phyloP scores from a whole-genome alignment of 2,113 vertebrate genomes.

The Myxocyprinus asiaticus region DNA sequence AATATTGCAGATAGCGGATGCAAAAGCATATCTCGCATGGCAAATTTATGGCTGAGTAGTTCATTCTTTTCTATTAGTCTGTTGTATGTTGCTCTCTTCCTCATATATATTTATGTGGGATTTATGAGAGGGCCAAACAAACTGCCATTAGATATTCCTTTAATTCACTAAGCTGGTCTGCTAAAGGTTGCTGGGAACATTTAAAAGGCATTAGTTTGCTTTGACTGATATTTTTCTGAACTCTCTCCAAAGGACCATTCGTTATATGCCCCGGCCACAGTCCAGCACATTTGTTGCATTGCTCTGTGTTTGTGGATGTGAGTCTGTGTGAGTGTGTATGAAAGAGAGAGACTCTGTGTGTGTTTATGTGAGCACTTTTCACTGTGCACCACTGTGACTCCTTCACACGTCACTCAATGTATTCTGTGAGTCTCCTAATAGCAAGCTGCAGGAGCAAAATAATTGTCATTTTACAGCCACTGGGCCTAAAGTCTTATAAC shows the following conservation, averaged over 20 bases:
- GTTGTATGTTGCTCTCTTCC: slow-evolving; percentile 87
- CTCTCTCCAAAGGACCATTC: slow-evolving; percentile 65
- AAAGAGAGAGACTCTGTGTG: slow-evolving; percentile 26
- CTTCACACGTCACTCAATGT: slow-evolving; percentile 66
- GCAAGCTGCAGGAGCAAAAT: slow-evolving; percentile 81
- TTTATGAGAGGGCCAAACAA: slow-evolving; percentile 82
- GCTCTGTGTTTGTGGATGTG: not conserved
- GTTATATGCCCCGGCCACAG: slow-evolving; percentile 57
- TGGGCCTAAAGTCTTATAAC: slow-evolving; percentile 82
- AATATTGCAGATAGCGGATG: slow-evolving; percentile 99
- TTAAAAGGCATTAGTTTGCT: slow-evolving; percentile 76
- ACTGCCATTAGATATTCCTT: slow-evolving; percentile 76
- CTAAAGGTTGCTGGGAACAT: slow-evolving; percentile 71
- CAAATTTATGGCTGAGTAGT: slow-evolving; percentile 99
- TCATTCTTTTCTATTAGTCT: slow-evolving; percentile 99
- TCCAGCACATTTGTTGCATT: slow-evolving; percentile 55
- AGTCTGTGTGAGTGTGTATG: slow-evolving; percentile 41
- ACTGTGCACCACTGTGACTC: slow-evolving; percentile 57
- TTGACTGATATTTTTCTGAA: slow-evolving; percentile 71
- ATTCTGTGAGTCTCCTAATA: slow-evolving; percentile 78
- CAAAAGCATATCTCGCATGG: slow-evolving; percentile 96
- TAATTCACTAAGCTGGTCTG: slow-evolving; percentile 68
- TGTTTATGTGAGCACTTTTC: slow-evolving; percentile 40
- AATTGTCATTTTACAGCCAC: slow-evolving; percentile 84
- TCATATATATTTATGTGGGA: slow-evolving; percentile 82